phyloP scores from a whole-genome alignment of 1,140 invertebrate genomes.

The Trichomalopsis sarcophagae region DNA sequence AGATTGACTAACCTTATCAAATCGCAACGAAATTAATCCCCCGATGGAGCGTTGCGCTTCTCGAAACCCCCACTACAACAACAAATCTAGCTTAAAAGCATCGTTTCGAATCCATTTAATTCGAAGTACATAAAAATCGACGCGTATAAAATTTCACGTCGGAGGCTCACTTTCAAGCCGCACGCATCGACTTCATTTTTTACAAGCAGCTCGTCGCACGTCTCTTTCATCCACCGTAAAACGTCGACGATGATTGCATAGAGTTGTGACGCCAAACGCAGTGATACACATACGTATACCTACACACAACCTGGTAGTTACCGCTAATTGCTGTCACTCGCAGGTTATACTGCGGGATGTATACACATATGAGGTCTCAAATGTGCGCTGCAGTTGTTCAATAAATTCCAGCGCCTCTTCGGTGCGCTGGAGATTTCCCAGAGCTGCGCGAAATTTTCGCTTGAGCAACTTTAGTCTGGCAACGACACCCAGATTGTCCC shows the following conservation, averaged over 20 bases:
- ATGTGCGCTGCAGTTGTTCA: neutral
- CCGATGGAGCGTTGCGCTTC: too few species aligned
- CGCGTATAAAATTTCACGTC: neutral
- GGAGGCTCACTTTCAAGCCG: neutral
- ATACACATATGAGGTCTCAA: neutral
- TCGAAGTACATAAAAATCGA: neutral
- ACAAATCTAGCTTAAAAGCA: neutral
- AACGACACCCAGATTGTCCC: neutral
- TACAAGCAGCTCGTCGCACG: neutral
- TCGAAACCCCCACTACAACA: neutral
- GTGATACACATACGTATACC: neutral
- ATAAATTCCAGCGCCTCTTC: slow-evolving; percentile 9
- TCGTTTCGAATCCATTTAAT: neutral
- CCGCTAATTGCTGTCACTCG: slow-evolving; percentile 14
- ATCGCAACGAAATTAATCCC: too few species aligned
- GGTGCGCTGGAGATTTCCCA: neutral
- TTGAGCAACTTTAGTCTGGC: neutral
- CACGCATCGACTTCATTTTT: neutral
- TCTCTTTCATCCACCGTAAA: neutral
- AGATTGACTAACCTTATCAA: too few species aligned
- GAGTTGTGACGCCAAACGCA: slow-evolving; percentile 2
- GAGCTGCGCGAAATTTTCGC: neutral
- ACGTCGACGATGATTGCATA: neutral
- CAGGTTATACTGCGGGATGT: neutral
- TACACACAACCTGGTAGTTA: neutral